Percentiles rank a stretch among this genome's conserved stretches.
These are phyloP conservation scores for Synanthedon tipuliformis DNA, from an alignment of 2,888 invertebrate species.

Conservation along the genomic window DNA sequence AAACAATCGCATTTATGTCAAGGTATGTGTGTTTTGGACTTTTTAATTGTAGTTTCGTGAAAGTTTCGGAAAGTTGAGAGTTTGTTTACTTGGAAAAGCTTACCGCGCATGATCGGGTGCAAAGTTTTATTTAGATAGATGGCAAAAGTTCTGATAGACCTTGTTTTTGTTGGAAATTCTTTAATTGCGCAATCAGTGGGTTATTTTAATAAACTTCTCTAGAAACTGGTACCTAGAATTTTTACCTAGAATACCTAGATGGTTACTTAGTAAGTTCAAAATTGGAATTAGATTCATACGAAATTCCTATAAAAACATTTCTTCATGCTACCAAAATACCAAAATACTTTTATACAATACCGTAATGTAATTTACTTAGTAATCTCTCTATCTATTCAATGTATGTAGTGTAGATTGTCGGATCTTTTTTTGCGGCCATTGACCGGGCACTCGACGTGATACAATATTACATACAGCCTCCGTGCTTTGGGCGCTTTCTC, in stretches of 20 bases:
- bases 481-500: background rate
- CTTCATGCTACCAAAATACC: too few relatives aligned
- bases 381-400: background rate
- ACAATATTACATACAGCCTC: slow-evolving; percentile 7
- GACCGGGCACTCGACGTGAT: slow-evolving; percentile 28
- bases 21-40: slow-evolving; percentile 32
- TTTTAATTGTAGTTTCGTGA: slow-evolving; percentile 15
- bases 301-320: too few relatives aligned
- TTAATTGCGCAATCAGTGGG: too few relatives aligned
- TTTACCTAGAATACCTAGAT: too few relatives aligned
- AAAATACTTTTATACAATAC: background rate
- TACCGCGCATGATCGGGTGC: slow-evolving; percentile 52
- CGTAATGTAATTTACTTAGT: background rate
- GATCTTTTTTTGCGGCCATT: slow-evolving; percentile 31
- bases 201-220: too few relatives aligned
- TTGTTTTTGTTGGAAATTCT: background rate
- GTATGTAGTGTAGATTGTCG: slow-evolving; percentile 1
- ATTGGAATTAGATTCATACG: too few relatives aligned
- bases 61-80: slow-evolving; percentile 40
- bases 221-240: too few relatives aligned
- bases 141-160: slow-evolving; percentile 15
- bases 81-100: slow-evolving; percentile 48
- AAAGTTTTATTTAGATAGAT: background rate
- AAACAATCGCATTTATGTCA: slow-evolving; percentile 27
- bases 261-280: too few relatives aligned